A percentile compares a stretch with the other conserved stretches of the same genome.
These are phyloP conservation scores for Rhodophaea formosa DNA, from an alignment of 2,888 invertebrate genomes.

Conservation along the genomic window DNA sequence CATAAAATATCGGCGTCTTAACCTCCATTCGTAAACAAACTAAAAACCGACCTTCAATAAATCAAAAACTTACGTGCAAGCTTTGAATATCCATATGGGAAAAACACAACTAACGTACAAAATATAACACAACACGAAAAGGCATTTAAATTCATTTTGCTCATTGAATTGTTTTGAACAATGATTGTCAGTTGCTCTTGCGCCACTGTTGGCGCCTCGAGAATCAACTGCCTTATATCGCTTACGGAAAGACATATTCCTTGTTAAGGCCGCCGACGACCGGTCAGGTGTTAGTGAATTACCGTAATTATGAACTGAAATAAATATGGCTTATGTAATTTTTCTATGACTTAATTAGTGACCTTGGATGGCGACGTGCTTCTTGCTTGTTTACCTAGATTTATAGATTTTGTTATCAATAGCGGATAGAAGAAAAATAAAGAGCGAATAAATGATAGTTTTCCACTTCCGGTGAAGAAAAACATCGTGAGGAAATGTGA, in stretches of 20 bases:
- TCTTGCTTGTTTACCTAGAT: not conserved
- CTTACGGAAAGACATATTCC: conserved; percentile 45
- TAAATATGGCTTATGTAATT: conserved; percentile 13
- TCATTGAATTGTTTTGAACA: conserved; percentile 26
- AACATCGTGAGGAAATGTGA: too few species aligned
- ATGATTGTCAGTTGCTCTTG: conserved; percentile 29
- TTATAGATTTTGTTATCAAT: not conserved
- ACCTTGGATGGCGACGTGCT: not conserved
- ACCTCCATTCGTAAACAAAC: too few species aligned
- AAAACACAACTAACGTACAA: conserved; percentile 40
- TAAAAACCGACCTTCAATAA: not conserved
- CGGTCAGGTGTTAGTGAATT: conserved; percentile 30
- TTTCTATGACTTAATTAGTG: not conserved
- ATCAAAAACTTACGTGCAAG: conserved; percentile 58
- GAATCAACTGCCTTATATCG: conserved; percentile 60
- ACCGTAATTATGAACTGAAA: conserved; percentile 14
- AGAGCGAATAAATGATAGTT: too few species aligned
- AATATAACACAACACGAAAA: conserved; percentile 38
- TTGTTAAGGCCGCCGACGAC: conserved; percentile 42
- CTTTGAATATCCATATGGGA: conserved; percentile 46
- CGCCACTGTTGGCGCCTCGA: conserved; percentile 44
- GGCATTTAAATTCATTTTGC: conserved; percentile 47
- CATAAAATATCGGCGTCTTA: not conserved
- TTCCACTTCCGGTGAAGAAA: too few species aligned
- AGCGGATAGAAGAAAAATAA: too few species aligned